Evolutionary conservation across 2,888 invertebrate species (phyloP).

Genomic region (Limnephilus auricula): DNA sequence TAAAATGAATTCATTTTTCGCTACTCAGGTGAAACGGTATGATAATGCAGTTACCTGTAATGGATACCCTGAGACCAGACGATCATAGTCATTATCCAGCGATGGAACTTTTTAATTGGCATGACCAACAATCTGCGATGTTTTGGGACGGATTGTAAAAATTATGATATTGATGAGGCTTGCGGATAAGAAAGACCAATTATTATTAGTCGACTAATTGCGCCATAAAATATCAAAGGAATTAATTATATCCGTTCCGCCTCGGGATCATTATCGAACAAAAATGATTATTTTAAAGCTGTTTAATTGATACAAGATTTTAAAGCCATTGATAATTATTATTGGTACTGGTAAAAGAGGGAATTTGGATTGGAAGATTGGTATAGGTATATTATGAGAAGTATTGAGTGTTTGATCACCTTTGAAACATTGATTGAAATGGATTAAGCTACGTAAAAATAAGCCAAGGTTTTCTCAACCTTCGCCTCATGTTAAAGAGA

Average conservation of each 20-base stretch:
- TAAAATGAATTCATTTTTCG: slow-evolving; percentile 4
- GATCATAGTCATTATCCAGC: slow-evolving; percentile 10
- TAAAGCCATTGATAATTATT: too few species aligned
- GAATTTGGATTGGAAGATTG: neutral
- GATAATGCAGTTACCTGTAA: slow-evolving; percentile 24
- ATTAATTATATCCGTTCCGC: neutral
- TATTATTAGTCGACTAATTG: neutral
- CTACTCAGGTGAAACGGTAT: slow-evolving; percentile 29
- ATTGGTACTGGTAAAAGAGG: neutral
- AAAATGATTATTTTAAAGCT: neutral
- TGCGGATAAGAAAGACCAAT: neutral
- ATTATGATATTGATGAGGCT: neutral
- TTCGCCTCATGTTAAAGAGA: too few species aligned
- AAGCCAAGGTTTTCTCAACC: too few species aligned
- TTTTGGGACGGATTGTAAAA: slow-evolving; percentile 22
- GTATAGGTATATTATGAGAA: too few species aligned
- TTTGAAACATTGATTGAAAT: too few species aligned
- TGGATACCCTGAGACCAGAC: slow-evolving; percentile 5
- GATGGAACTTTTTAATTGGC: neutral
- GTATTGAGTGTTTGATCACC: too few species aligned
- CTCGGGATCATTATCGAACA: neutral
- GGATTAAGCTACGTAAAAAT: too few species aligned
- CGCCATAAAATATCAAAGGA: neutral
- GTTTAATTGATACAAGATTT: too few species aligned
- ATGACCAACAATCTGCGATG: neutral